phyloP scores from a whole-genome alignment of 2,113 vertebrate species.

The Pelecanus crispus region DNA sequence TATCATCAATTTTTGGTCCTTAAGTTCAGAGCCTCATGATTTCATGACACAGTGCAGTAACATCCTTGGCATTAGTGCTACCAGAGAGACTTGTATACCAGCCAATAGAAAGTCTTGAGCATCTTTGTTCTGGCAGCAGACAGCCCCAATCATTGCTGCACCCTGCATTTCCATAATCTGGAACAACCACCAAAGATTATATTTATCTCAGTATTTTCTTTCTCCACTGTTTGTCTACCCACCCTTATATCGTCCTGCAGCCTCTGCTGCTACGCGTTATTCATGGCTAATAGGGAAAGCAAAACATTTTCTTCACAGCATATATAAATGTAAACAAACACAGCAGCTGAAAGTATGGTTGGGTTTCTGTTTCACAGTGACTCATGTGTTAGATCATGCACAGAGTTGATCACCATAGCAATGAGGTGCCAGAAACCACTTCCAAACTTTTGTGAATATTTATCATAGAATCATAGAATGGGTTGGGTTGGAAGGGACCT shows the following conservation, averaged over 20 bases:
- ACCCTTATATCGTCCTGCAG: neutral
- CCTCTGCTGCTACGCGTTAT: neutral
- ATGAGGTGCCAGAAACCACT: neutral
- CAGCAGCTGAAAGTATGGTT: neutral
- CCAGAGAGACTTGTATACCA: neutral
- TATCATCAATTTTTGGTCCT: neutral
- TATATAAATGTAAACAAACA: neutral
- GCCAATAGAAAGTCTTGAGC: neutral
- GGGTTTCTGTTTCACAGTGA: neutral
- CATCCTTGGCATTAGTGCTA: neutral
- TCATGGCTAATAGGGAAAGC: neutral
- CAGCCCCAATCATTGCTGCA: neutral
- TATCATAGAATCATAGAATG: neutral
- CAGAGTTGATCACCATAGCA: neutral
- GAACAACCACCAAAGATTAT: neutral
- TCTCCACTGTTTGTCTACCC: neutral
- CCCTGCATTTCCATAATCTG: neutral
- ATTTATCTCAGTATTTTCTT: neutral
- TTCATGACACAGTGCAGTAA: neutral
- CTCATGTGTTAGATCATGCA: neutral
- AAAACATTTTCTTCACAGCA: neutral
- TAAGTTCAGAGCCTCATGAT: neutral
- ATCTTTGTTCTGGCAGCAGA: neutral
- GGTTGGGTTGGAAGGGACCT: too few relatives aligned
- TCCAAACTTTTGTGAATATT: neutral